Percentiles rank a stretch among this genome's conserved stretches.
Evolutionary conservation across 1,140 invertebrate species (phyloP).

Genomic region (Heterodera schachtii): DNA sequence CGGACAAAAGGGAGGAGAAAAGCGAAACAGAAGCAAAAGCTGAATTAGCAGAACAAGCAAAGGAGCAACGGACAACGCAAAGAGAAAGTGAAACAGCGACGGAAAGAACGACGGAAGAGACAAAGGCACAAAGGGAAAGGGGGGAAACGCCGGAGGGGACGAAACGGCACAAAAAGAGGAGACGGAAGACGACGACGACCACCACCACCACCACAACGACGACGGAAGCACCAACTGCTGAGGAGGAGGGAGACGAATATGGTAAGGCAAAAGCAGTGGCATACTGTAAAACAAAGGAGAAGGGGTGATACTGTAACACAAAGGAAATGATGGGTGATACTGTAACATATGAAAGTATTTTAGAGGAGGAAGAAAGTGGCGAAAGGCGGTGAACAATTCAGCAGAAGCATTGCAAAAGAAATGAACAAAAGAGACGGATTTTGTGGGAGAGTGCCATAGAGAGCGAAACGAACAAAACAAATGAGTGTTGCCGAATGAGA

Average conservation of each 20-base stretch:
- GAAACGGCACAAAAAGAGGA: no score
- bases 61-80: background rate
- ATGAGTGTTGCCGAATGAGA: no score
- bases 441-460: no score
- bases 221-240: conserved; percentile 1
- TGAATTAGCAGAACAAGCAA: background rate
- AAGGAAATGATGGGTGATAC: no score
- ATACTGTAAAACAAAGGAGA: background rate
- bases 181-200: no score
- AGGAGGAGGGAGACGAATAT: conserved; percentile 15
- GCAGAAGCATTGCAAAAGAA: no score
- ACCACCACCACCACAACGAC: background rate
- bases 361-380: background rate
- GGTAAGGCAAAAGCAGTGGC: background rate
- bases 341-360: no score
- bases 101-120: conserved; percentile 10
- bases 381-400: no score
- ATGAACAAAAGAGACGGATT: no score
- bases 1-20: background rate
- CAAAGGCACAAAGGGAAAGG: background rate
- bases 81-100: background rate
- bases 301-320: no score
- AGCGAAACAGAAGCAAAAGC: background rate
- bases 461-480: no score
- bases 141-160: background rate